Evolutionary conservation across 2,888 invertebrate species (phyloP).

Genomic region (Pantelozetes paolii): DNA sequence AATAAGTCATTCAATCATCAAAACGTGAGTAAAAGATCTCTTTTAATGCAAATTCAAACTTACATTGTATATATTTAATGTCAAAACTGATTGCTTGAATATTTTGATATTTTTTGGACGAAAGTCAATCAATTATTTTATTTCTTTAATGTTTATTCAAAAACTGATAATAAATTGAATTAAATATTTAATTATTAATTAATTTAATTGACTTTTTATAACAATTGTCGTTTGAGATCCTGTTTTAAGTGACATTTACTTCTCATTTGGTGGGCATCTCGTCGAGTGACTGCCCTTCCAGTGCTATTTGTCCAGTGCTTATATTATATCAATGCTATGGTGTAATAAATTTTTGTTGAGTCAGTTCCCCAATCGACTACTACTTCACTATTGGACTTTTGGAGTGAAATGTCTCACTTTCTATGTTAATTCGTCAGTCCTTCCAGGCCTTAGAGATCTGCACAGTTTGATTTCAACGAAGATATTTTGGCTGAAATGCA

Average conservation of each 20-base stretch:
- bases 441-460: not conserved
- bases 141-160: no score
- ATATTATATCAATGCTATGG: not conserved
- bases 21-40: not conserved
- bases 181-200: no score
- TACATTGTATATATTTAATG: no score
- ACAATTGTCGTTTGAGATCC: no score
- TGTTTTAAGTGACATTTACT: no score
- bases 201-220: no score
- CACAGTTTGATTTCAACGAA: not conserved
- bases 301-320: not conserved
- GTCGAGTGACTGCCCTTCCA: not conserved
- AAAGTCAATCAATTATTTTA: no score
- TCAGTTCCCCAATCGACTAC: not conserved
- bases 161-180: no score
- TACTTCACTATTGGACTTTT: not conserved
- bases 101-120: no score
- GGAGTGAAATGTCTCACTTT: not conserved
- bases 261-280: not conserved
- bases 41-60: no score
- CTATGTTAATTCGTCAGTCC: slow-evolving; percentile 11
- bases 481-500: not conserved
- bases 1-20: not conserved
- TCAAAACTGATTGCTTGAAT: no score
- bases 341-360: not conserved